Evolutionary conservation across 2,113 vertebrate genomes (phyloP), one percentile per base, ranked within the genome.

Genomic region (Passer montanus): DNA sequence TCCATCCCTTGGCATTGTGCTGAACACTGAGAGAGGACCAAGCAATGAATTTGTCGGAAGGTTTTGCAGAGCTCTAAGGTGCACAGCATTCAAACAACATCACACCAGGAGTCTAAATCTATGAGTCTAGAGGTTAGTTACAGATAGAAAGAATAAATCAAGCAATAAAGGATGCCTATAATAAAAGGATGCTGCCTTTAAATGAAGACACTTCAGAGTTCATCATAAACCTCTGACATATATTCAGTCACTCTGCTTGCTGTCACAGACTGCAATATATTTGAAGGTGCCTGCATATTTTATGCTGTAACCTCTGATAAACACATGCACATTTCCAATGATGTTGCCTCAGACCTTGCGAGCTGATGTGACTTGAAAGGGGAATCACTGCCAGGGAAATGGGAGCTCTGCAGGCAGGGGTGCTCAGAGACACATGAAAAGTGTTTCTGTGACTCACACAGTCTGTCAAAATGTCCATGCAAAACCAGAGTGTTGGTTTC

Each of bases 171-270:
- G 85, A 64, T 74, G 60, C 47, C 79, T 64, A 14, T 90, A 88
- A 96, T 92, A 69, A 87, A 90, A 94, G 60, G 72, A 90, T 82
- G 58, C 58, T 84, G 37, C 41, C 79, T 94, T 89, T 87, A 95
- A 94, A 96, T 96, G 90, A 93, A 96, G 94, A 95, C 53, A 72
- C 76, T 94, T 94, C 44, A 90, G 85, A 93, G 88, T 93, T 95
- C 92, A 90, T 87, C 90, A 75, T 93, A 95, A 97, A 92, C 76
- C 90, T 75, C 76, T 93, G 94, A 84, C 92, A 95, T 60, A 56
- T 11, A 93, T 92, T 95, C 92, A 95, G 92, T 96, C 90, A 87
- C 79, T 95, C 74, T 81, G 88, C 83, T 66, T 93, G 60, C 93
- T 31, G 8, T 87, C 79, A 70, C 55, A 68, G 60, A 30, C 89